Conservation (phyloP, 2,888 invertebrate genomes). For the Habroteleia sp. region DNA sequence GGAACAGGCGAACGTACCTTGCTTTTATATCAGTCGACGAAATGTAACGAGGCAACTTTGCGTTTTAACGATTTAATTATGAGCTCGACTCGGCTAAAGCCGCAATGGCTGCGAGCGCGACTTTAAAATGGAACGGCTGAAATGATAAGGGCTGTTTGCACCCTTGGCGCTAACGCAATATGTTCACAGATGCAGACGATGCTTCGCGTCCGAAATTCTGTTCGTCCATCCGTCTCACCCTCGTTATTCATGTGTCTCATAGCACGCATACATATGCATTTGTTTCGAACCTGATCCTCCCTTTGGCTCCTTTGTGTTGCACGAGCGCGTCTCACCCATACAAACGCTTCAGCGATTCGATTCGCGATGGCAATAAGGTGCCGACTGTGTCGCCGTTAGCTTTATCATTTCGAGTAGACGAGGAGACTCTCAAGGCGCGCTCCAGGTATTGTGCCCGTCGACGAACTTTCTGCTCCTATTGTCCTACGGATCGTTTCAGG, state of each 20-base stretch:
- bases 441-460: constrained; percentile 60
- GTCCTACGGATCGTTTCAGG: constrained; percentile 61
- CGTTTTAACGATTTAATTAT: constrained; percentile 77
- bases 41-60: constrained; percentile 71
- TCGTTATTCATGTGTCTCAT: constrained; percentile 34
- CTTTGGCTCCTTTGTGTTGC: constrained; percentile 31
- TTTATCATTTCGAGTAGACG: constrained; percentile 44
- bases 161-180: constrained; percentile 78
- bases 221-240: constrained; percentile 56
- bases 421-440: constrained; percentile 53
- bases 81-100: constrained; percentile 71
- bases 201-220: constrained; percentile 45
- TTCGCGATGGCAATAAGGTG: constrained; percentile 70
- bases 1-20: constrained; percentile 21
- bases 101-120: constrained; percentile 31
- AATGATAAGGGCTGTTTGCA: constrained; percentile 75
- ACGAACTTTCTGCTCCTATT: constrained; percentile 61
- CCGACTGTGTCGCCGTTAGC: constrained; percentile 63
- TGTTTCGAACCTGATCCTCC: constrained; percentile 30
- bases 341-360: constrained; percentile 60
- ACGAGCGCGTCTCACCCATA: constrained; percentile 8
- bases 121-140: constrained; percentile 40
- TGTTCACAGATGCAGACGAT: constrained; percentile 67
- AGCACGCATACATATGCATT: constrained; percentile 65
- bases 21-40: constrained; percentile 54